Evolutionary conservation across 2,113 vertebrate species (phyloP).

Genomic region (Ptychochromis oligacanthus): DNA sequence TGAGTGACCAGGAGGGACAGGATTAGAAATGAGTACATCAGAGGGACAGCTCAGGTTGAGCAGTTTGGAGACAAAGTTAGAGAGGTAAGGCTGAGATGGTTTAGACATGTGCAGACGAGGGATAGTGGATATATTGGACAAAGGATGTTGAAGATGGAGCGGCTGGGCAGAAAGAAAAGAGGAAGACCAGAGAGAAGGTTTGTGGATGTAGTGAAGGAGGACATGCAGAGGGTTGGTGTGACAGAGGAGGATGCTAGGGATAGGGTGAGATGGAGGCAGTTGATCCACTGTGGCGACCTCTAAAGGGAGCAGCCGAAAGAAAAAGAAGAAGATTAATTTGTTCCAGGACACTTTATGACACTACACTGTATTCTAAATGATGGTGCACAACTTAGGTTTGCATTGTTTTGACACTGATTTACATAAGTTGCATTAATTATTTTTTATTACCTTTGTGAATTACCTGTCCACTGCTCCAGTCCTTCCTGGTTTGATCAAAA

Average conservation of each 20-base stretch:
- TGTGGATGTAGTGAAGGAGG: background rate
- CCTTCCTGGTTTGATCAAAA: background rate
- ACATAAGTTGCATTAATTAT: background rate
- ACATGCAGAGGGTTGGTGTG: background rate
- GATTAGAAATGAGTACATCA: background rate
- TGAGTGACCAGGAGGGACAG: background rate
- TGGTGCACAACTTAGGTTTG: background rate
- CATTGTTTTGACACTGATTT: conserved; percentile 1
- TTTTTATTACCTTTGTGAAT: background rate
- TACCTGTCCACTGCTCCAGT: background rate
- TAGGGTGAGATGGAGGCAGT: background rate
- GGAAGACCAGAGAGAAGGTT: background rate
- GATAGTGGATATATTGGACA: no score
- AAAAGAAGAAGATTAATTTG: background rate
- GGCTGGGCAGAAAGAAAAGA: background rate
- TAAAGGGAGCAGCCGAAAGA: background rate
- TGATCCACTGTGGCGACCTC: background rate
- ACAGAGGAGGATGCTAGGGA: background rate
- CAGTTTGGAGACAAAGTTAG: background rate
- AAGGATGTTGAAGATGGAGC: background rate
- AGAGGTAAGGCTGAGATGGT: background rate
- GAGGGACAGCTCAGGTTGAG: background rate
- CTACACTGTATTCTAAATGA: background rate
- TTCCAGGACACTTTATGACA: background rate
- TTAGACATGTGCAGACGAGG: background rate